Conservation (phyloP, 2,888 invertebrate genomes). For the Chymomyza fuscimana region DNA sequence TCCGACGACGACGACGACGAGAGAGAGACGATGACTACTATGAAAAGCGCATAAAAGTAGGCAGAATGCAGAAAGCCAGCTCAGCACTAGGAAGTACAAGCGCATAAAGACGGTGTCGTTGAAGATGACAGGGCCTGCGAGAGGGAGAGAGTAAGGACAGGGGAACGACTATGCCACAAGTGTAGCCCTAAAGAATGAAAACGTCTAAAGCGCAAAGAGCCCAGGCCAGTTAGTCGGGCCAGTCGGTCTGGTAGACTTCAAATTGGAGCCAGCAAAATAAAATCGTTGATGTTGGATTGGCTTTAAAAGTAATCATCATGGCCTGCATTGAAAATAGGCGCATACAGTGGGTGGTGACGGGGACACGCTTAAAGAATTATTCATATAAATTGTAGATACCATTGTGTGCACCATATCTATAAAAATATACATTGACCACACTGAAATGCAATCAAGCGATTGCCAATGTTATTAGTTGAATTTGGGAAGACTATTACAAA, state of each 20-base stretch:
- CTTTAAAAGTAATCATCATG: conserved; percentile 58
- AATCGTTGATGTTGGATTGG: conserved; percentile 73
- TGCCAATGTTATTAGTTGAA: conserved; percentile 69
- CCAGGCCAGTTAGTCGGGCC: conserved; percentile 20
- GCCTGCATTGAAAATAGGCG: conserved; percentile 1
- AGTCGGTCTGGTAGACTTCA: conserved; percentile 23
- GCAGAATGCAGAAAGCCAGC: conserved; percentile 24
- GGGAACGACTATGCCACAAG: conserved; percentile 1
- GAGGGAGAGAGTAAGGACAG: background rate
- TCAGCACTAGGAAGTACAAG: conserved; percentile 57
- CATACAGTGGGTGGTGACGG: background rate
- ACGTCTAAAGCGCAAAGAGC: conserved; percentile 23
- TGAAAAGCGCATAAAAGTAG: conserved; percentile 39
- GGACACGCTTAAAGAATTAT: conserved; percentile 6
- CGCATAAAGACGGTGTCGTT: conserved; percentile 48
- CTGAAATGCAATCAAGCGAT: conserved; percentile 71
- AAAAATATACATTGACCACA: conserved; percentile 17
- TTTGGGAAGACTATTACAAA: background rate
- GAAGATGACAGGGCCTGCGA: background rate
- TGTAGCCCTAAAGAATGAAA: conserved; percentile 40
- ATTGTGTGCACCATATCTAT: background rate
- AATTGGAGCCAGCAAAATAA: conserved; percentile 64
- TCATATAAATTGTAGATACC: background rate
- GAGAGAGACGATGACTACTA: background rate
- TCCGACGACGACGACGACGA: conserved; percentile 6